A percentile compares a stretch with the other conserved stretches of the same genome.
phyloP scores from a whole-genome alignment of 2,797 vertebrate genomes.

The Lepidocolaptes lacrymiger region DNA sequence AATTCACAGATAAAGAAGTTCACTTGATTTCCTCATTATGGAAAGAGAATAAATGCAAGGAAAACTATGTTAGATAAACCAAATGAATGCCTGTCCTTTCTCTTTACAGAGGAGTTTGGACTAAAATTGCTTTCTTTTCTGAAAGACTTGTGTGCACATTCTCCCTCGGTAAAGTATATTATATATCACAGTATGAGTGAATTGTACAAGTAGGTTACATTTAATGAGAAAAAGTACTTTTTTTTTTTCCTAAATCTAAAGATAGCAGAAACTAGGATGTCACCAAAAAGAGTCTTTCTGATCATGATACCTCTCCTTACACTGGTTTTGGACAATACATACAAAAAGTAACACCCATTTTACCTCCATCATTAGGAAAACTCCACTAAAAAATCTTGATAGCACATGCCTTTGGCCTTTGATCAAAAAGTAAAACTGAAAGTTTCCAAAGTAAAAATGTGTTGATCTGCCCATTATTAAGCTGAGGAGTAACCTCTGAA shows the following conservation, averaged over 20 bases:
- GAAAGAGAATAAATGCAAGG: background rate
- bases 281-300: constrained; percentile 49
- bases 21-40: background rate
- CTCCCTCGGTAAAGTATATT: background rate
- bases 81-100: background rate
- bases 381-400: background rate
- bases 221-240: constrained; percentile 34
- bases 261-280: constrained; percentile 36
- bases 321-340: constrained; percentile 19
- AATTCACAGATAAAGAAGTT: background rate
- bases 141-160: constrained; percentile 13
- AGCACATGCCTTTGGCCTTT: background rate
- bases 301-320: background rate
- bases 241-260: constrained; percentile 3
- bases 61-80: constrained; percentile 17
- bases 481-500: background rate
- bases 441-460: background rate
- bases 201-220: constrained; percentile 51
- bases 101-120: background rate
- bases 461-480: constrained; percentile 11
- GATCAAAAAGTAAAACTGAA: background rate
- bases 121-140: constrained; percentile 29
- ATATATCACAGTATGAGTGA: constrained; percentile 29
- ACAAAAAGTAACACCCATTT: constrained; percentile 15
- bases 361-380: constrained; percentile 17